Percentiles rank a stretch among this genome's conserved stretches.
Evolutionary conservation across 2,113 vertebrate genomes (phyloP).

Genomic region (Odocoileus hemionus): DNA sequence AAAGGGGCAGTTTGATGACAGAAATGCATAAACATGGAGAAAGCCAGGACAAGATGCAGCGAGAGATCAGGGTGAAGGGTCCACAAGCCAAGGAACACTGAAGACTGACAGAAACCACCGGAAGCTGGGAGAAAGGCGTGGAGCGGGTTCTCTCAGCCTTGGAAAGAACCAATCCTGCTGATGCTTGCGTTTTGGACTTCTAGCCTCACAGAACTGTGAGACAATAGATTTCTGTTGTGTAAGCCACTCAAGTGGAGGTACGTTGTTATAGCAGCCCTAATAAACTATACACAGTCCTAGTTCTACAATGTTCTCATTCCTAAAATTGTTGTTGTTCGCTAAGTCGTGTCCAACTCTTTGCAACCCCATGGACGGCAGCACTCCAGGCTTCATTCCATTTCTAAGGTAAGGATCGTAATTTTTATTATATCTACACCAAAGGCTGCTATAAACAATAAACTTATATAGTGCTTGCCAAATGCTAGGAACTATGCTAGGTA

Average conservation of each 20-base stretch:
- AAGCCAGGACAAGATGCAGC: neutral
- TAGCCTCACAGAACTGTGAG: neutral
- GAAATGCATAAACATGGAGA: neutral
- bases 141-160: neutral
- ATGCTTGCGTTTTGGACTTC: neutral
- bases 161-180: neutral
- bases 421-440: neutral
- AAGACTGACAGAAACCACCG: neutral
- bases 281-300: neutral
- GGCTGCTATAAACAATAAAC: neutral
- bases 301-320: neutral
- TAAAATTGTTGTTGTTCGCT: neutral
- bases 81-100: neutral
- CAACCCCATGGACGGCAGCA: neutral
- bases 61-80: neutral
- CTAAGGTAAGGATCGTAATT: neutral
- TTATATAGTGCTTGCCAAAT: neutral
- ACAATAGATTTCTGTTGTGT: neutral
- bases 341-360: neutral
- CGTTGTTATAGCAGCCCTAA: neutral
- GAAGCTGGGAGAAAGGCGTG: neutral
- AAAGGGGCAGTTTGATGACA: neutral
- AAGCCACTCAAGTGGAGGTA: neutral
- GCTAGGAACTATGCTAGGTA: neutral
- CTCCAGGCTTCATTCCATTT: neutral